phyloP scores from a whole-genome alignment of 2,797 vertebrate genomes.

The Rhynchonycteris naso region DNA sequence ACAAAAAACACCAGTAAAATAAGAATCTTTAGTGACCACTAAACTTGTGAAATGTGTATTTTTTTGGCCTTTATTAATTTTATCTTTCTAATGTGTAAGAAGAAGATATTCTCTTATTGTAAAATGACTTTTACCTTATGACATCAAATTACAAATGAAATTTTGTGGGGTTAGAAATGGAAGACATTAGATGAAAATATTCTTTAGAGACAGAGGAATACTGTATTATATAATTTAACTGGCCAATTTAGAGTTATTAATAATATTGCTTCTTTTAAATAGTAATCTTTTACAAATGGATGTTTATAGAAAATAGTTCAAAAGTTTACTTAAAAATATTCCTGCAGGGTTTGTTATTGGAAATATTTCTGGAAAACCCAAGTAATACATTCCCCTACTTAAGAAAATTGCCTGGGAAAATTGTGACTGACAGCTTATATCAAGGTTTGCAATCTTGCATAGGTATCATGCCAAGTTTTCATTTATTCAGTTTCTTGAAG shows the following conservation, averaged over 20 bases:
- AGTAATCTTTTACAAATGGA: constrained; percentile 44
- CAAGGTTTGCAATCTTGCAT: constrained; percentile 44
- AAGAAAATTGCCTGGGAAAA: constrained; percentile 66
- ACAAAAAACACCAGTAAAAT: not conserved
- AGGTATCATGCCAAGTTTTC: constrained; percentile 61
- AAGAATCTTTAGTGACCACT: not conserved
- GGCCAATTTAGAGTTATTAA: not conserved
- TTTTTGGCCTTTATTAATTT: constrained; percentile 32
- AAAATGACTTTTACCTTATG: constrained; percentile 18
- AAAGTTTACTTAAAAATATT: constrained; percentile 48
- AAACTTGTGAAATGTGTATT: not conserved
- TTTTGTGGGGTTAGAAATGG: constrained; percentile 29
- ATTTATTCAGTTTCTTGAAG: constrained; percentile 64
- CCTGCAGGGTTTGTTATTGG: constrained; percentile 51
- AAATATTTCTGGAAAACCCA: constrained; percentile 46
- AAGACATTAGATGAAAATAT: constrained; percentile 28
- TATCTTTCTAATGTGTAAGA: constrained; percentile 4
- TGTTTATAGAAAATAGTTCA: constrained; percentile 24
- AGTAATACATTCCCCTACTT: constrained; percentile 14
- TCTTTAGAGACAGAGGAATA: not conserved
- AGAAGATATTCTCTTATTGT: constrained; percentile 20
- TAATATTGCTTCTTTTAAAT: constrained; percentile 54
- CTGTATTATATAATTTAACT: constrained; percentile 26
- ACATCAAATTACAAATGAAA: not conserved
- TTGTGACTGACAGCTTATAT: constrained; percentile 58